Percentiles rank a stretch among this genome's conserved stretches.
These are phyloP conservation scores for Bubo blakistoni DNA, from an alignment of 2,113 vertebrate genomes.

Conservation along the genomic window DNA sequence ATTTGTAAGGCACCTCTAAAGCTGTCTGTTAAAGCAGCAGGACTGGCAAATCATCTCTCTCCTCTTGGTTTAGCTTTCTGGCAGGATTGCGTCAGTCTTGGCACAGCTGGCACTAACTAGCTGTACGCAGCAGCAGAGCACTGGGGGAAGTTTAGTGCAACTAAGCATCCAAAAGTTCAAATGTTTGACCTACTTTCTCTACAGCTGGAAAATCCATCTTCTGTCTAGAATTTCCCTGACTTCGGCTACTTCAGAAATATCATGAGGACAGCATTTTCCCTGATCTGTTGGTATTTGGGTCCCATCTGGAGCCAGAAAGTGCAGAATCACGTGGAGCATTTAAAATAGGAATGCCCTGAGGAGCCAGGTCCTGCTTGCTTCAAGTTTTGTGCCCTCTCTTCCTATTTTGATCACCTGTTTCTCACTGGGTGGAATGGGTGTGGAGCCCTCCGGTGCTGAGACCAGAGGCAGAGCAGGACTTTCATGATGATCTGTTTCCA, in stretches of 20 bases:
- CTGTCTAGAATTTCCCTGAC: slow-evolving; percentile 44
- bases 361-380: background rate
- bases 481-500: background rate
- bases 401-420: background rate
- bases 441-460: background rate
- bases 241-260: slow-evolving; percentile 16
- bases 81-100: background rate
- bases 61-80: background rate
- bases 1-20: background rate
- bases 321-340: background rate
- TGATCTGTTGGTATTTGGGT: background rate
- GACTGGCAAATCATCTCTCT: background rate
- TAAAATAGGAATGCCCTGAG: background rate
- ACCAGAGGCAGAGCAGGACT: background rate
- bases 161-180: background rate
- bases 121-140: background rate
- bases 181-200: slow-evolving; percentile 40
- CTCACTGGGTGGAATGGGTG: background rate
- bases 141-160: background rate
- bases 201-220: slow-evolving; percentile 42
- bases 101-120: background rate
- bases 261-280: slow-evolving; percentile 14
- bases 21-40: background rate
- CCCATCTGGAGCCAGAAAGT: slow-evolving; percentile 39
- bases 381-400: background rate